Percentiles rank a stretch among this genome's conserved stretches.
phyloP scores from a whole-genome alignment of 2,888 invertebrate genomes.

The Hyposoter dolosus region DNA sequence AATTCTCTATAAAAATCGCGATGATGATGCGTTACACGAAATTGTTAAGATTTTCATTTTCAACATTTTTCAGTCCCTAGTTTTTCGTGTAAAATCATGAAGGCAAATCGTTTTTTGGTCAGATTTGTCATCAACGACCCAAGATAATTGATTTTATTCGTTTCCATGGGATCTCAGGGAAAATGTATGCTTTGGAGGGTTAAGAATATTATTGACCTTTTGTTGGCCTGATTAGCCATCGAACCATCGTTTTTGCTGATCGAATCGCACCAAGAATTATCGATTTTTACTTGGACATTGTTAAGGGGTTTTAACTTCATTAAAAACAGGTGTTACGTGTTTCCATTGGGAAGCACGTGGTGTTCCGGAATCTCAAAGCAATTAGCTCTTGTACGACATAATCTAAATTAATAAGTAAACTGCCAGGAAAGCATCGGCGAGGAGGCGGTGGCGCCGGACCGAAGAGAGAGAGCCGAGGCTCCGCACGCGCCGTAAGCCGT shows the following conservation, averaged over 20 bases:
- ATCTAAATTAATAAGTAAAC: conserved; percentile 84
- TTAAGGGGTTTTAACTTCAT: not conserved
- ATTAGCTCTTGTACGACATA: conserved; percentile 84
- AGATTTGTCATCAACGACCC: too few relatives aligned
- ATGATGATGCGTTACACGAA: too few relatives aligned
- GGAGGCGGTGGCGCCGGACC: conserved; percentile 74
- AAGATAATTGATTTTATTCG: too few relatives aligned
- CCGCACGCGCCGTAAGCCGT: conserved; percentile 73
- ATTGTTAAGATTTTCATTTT: too few relatives aligned
- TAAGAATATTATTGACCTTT: not conserved
- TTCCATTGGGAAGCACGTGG: not conserved
- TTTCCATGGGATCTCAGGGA: not conserved
- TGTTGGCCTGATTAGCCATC: not conserved
- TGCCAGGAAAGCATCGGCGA: conserved; percentile 79
- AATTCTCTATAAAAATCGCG: too few relatives aligned
- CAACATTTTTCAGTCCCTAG: too few relatives aligned
- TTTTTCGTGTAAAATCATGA: too few relatives aligned
- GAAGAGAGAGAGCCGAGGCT: conserved; percentile 8
- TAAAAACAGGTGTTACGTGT: conserved; percentile 6
- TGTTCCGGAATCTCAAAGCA: conserved; percentile 74
- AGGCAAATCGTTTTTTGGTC: too few relatives aligned
- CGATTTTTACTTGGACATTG: not conserved
- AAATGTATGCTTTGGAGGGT: not conserved
- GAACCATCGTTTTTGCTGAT: not conserved
- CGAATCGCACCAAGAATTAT: not conserved